Evolutionary conservation across 2,797 vertebrate species (phyloP).

Genomic region (Lerista edwardsae): DNA sequence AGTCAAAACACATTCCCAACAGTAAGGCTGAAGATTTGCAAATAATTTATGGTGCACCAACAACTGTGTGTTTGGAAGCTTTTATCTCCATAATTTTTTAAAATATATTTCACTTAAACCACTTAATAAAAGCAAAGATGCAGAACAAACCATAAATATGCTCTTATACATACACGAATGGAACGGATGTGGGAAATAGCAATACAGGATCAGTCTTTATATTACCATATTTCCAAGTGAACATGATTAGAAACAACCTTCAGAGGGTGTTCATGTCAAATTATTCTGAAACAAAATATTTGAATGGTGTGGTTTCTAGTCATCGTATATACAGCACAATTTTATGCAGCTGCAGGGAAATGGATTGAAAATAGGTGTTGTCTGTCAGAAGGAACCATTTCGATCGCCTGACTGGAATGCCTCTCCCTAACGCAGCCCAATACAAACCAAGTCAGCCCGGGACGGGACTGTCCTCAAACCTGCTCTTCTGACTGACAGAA

Average conservation of each 20-base stretch:
- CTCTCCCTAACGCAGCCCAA: background rate
- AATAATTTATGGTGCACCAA: conserved; percentile 15
- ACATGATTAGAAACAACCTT: background rate
- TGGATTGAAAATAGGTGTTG: background rate
- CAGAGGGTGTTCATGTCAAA: no score
- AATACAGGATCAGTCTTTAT: background rate
- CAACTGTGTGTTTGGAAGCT: background rate
- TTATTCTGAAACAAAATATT: no score
- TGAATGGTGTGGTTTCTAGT: background rate
- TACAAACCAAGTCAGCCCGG: background rate
- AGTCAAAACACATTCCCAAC: conserved; percentile 24
- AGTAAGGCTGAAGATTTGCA: conserved; percentile 35
- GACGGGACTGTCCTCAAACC: no score
- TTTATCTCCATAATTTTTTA: background rate
- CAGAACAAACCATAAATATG: conserved; percentile 39
- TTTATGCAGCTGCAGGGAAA: background rate
- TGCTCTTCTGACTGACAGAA: background rate
- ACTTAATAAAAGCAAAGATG: conserved; percentile 45
- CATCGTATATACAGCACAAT: background rate
- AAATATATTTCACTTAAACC: conserved; percentile 39
- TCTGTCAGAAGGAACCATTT: background rate
- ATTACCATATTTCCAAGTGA: no score
- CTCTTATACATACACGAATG: background rate
- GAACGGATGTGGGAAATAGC: background rate
- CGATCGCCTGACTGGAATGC: background rate